Evolutionary conservation across 2,888 invertebrate genomes (phyloP), one percentile per base, ranked within the genome.

Genomic region (Teinopalpus imperialis): DNA sequence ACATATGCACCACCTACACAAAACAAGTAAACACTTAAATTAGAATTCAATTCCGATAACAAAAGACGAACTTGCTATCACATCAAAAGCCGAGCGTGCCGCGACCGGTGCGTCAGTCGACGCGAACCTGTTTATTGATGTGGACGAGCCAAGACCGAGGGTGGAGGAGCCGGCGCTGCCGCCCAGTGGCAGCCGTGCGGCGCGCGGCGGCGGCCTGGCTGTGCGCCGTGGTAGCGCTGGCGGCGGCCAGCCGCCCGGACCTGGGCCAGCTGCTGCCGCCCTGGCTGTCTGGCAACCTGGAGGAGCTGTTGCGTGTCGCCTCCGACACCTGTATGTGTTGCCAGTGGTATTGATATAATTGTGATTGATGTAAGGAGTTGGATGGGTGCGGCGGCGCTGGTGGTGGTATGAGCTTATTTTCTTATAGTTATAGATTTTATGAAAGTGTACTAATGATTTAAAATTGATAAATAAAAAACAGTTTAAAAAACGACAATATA

Each of bases 111-210:
- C 30, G 7, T 40, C 21, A 10, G 23, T 8, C 9, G 42, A 34
- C n/a, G 41, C 16, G 10, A 30, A 5, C 30, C 6, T 14, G 9
- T 20, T 10, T 12, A 10, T 4, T 5, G 3, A 26, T 7, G 4
- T 13, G 26, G 2, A 4, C 8, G 13, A 4, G 40, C n/a, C 26
- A 23, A 31, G 41, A 40, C 83, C 82, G 49, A 76, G 80, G 0
- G 66, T 52, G 1, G 72, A 51, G n/a, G 81, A 74, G 63, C 48
- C 43, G 39, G 48, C 40, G 45, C n/a, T n/a, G n/a, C n/a, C n/a
- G 43, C 26, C 30, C 51, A 42, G 36, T 48, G 47, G 18, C 21
- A 31, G 29, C 21, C 3, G 35, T 43, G 43, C 14, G 16, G 21
- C 23, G 26, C 18, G 6, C 10, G 16, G 26, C 31, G 41, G 41